phyloP scores from a whole-genome alignment of 2,888 invertebrate genomes.

The Drosophila antonietae region DNA sequence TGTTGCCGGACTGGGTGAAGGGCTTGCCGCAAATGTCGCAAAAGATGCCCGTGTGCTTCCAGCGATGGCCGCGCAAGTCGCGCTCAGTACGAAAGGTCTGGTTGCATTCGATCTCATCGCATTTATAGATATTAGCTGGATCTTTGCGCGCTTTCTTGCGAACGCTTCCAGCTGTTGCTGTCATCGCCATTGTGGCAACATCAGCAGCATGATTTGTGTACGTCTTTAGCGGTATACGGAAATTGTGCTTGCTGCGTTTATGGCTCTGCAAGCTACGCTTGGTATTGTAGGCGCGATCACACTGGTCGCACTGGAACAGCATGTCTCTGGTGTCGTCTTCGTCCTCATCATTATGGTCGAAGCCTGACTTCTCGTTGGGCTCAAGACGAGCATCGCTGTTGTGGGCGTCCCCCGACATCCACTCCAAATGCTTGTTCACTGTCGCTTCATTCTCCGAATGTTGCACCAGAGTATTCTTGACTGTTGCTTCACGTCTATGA shows the following conservation, averaged over 20 bases:
- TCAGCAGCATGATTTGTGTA: neutral
- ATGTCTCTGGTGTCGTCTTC: conserved; percentile 57
- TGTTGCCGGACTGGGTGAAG: conserved; percentile 81
- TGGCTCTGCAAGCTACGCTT: conserved; percentile 76
- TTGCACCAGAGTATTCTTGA: conserved; percentile 33
- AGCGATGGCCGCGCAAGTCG: conserved; percentile 75
- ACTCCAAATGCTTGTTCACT: neutral
- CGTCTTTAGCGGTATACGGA: conserved; percentile 11
- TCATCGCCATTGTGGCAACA: neutral
- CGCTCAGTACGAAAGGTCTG: conserved; percentile 74
- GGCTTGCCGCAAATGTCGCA: conserved; percentile 82
- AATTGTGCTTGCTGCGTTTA: conserved; percentile 61
- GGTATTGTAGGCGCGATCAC: conserved; percentile 72
- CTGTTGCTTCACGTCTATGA: conserved; percentile 38
- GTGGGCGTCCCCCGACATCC: conserved; percentile 8
- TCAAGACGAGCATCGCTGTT: neutral
- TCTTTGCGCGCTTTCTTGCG: conserved; percentile 33
- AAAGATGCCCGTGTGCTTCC: conserved; percentile 81
- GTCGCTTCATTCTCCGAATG: conserved; percentile 10
- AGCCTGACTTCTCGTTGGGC: conserved; percentile 12
- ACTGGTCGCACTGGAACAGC: conserved; percentile 72
- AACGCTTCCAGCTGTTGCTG: neutral
- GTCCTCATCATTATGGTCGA: conserved; percentile 35
- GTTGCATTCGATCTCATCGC: conserved; percentile 66
- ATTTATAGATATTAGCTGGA: conserved; percentile 59